Base-by-base conservation (phyloP, 2,888 invertebrate genomes). In the Agriotes lineatus region DNA sequence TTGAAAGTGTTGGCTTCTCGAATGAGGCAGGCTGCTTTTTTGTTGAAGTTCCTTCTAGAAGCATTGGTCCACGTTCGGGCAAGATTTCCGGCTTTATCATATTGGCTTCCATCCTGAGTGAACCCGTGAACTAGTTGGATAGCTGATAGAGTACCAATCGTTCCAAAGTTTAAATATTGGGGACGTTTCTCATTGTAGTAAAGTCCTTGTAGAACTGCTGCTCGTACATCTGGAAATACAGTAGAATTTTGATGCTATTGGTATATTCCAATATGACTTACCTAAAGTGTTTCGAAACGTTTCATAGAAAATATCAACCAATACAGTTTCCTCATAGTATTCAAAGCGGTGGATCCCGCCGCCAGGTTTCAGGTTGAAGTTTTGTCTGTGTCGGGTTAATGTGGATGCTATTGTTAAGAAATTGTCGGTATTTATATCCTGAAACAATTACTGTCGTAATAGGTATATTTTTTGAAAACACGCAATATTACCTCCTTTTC, bases 161-260 rank as follows among this genome's bases (percentile, higher is more conserved):
- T 69, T 14, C 69, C 69, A 33, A 64, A 69, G 39, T 69, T 69
- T 37, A 69, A 33, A 18, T 69, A 69, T 18, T 56, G 59, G 0
- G 69, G 69, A n/a, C 69, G 63, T 18, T 69, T 60, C 10, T 69
- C 59, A 12, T 59, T 63, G 22, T 54, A 69, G 16, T 69, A 69
- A 0, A 69, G 45, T 7, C 69, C 69, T 25, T 69, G 69, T 1
- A 69, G 44, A 14, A 59, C 16, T 0, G 64, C 69, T 7, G 69
- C 63, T 19, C 64, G 69, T 14, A 69, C 7, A 1, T 44, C 69
- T 69, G 18, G 1, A 63, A 68, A 20, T 12, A 44, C n/a, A 30
- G 22, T 18, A 20, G 20, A 6, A 22, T 48, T 22, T 1, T 20
- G 10, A 18, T 12, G 9, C 3, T 18, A 48, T 48, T 7, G 3